phyloP scores from a whole-genome alignment of 2,113 vertebrate genomes.

The Silurus glanis region DNA sequence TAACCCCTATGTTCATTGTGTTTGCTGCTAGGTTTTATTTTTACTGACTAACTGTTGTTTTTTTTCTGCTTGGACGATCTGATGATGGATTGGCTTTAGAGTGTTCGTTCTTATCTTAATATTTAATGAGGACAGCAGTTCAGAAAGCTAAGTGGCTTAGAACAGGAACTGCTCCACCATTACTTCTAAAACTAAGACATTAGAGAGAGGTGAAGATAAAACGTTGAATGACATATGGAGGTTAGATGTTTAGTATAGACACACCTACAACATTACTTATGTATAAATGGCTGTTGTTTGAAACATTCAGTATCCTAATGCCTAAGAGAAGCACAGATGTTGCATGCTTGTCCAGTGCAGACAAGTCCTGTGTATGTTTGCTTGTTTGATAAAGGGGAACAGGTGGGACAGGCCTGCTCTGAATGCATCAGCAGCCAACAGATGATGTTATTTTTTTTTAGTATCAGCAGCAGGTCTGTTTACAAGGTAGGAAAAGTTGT shows the following conservation, averaged over 20 bases:
- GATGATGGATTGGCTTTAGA: conserved; percentile 12
- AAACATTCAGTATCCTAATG: not conserved
- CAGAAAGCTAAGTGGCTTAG: conserved; percentile 4
- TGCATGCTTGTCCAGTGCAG: conserved; percentile 21
- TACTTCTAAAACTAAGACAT: not conserved
- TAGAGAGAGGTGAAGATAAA: not conserved
- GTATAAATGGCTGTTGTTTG: not conserved
- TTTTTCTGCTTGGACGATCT: not conserved
- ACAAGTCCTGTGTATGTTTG: conserved; percentile 32
- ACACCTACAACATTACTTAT: not conserved
- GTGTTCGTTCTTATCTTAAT: conserved; percentile 18
- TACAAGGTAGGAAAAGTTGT: not conserved
- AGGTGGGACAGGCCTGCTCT: conserved; percentile 38
- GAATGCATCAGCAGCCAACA: conserved; percentile 11
- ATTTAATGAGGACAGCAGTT: conserved; percentile 40
- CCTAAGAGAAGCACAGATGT: conserved; percentile 19
- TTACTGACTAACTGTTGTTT: not conserved
- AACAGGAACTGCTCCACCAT: not conserved
- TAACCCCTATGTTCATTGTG: not conserved
- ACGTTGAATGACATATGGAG: not conserved
- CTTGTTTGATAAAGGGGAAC: conserved; percentile 37
- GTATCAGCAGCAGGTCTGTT: conserved; percentile 13
- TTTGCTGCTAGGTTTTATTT: not conserved
- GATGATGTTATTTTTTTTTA: conserved; percentile 15
- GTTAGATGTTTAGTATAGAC: not conserved